Evolutionary conservation across 1,140 invertebrate species (phyloP), one percentile per base, ranked within the genome.

Genomic region (Zaprionus kolodkinae): DNA sequence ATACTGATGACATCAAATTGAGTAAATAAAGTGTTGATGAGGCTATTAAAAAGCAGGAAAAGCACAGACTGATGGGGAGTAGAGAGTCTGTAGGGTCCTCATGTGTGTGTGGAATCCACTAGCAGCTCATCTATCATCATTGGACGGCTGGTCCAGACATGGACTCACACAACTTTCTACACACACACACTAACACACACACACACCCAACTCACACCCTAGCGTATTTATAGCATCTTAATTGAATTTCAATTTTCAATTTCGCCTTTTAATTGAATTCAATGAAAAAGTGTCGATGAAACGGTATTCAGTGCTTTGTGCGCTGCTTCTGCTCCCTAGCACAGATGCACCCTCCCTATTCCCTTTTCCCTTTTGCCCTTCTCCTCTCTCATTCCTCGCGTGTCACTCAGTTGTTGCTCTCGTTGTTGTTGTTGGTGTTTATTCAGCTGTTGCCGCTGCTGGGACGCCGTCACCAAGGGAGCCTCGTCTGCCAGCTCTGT

Each of bases 191-290:
- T 10, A 4, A 35, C 33, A 33, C 30, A 2, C 3, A 21, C 21
- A 21, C 21, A 21, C 21, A 21, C 30, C 5, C 30, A 12, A 11
- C 71, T 71, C 64, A 70, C 76, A 73, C 25, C 68, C 56, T 21
- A 50, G 11, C 72, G 75, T 88, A 89, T 88, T 88, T 84, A 88
- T 89, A 84, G 85, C 85, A 76, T 79, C 85, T 89, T 88, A 88
- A 88, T 88, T 88, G 85, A 88, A 88, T 88, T 88, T 88, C 85
- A 88, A 88, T 88, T 88, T 88, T 88, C 85, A 88, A 88, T 88
- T 88, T 88, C 75, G 85, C 76, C 74, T 88, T 88, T 88, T 88
- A 88, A 88, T 88, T 88, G 85, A 88, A 88, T 88, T 88, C 85
- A 88, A 88, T 88, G 80, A 89, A 88, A 88, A 88, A 88, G 85